Percentiles rank a stretch among this genome's conserved stretches.
Evolutionary conservation across 1,140 invertebrate genomes (phyloP).

Genomic region (Halesus radiatus): DNA sequence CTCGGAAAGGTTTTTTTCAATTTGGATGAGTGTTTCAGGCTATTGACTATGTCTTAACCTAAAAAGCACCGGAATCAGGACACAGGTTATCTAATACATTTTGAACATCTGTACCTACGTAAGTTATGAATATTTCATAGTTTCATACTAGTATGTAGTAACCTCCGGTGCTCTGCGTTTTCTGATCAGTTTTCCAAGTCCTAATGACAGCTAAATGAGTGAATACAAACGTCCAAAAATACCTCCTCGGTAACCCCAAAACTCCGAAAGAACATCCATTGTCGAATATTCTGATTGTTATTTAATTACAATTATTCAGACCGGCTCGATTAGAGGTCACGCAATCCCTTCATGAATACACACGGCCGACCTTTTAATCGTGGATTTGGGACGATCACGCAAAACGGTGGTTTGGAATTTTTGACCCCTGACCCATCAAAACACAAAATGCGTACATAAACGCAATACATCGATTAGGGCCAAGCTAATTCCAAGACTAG

Average conservation of each 20-base stretch:
- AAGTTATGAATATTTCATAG: too few species aligned
- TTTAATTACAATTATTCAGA: slow-evolving; percentile 28
- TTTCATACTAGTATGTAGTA: too few species aligned
- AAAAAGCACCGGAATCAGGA: too few species aligned
- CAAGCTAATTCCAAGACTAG: not conserved
- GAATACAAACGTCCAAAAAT: not conserved
- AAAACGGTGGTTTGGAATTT: slow-evolving; percentile 28
- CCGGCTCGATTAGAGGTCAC: not conserved
- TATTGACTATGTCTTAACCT: too few species aligned
- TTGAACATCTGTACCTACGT: too few species aligned
- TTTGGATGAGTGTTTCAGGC: too few species aligned
- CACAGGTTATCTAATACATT: too few species aligned
- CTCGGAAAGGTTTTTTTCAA: too few species aligned
- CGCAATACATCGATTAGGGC: slow-evolving; percentile 25
- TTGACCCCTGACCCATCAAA: slow-evolving; percentile 34
- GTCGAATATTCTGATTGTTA: slow-evolving; percentile 30
- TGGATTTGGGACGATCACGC: slow-evolving; percentile 24
- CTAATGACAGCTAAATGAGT: too few species aligned
- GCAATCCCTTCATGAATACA: slow-evolving; percentile 13
- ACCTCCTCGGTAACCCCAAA: not conserved
- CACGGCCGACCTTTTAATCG: slow-evolving; percentile 30
- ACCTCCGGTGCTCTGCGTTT: too few species aligned
- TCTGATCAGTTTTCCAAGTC: too few species aligned
- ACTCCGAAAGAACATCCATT: slow-evolving; percentile 9
- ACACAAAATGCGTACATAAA: slow-evolving; percentile 24